Evolutionary conservation across 1,140 invertebrate species (phyloP), one percentile per base, ranked within the genome.

Genomic region (Drosophila teissieri): DNA sequence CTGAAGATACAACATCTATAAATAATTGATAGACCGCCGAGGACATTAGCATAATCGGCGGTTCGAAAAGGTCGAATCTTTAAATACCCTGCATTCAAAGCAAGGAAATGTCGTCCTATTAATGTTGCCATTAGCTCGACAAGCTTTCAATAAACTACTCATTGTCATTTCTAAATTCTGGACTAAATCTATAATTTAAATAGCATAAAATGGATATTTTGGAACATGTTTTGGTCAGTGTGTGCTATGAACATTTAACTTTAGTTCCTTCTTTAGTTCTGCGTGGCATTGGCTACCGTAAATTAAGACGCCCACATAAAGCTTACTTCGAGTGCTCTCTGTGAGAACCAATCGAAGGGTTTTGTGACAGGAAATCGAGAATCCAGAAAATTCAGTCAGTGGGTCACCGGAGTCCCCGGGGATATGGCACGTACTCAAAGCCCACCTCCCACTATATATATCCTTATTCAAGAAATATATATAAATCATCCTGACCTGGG

Each of bases 31-130:
- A 49, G 36, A 48, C 17, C 52, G 14, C n/a, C 44, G 22, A 48
- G 49, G 27, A 70, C 11, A 57, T 70, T 49, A 69, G 6, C 68
- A 72, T 72, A 72, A 72, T 49, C 68, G 14, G 34, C 19, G 27
- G 17, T 15, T 36, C 6, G 17, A 34, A 49, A 68, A 68, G 39
- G 64, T 53, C 39, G 31, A 3, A 4, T 27, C 68, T 40, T 27
- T 70, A 70, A 72, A 70, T 56, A 63, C 24, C 1, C 24, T 4
- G 11, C 2, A 24, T n/a, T 53, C 31, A 36, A 22, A 10, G 42
- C 8, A 4, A 12, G 40, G 40, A 31, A 45, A 45, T 22, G 15
- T 45, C 2, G 8, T 11, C 17, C 42, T 12, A 19, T 4, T 22
- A 45, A 4, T 19, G 15, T 2, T 11, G n/a, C 2, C n/a, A 17